Evolutionary conservation across 2,888 invertebrate genomes (phyloP).

Genomic region (Incurvaria masculella): DNA sequence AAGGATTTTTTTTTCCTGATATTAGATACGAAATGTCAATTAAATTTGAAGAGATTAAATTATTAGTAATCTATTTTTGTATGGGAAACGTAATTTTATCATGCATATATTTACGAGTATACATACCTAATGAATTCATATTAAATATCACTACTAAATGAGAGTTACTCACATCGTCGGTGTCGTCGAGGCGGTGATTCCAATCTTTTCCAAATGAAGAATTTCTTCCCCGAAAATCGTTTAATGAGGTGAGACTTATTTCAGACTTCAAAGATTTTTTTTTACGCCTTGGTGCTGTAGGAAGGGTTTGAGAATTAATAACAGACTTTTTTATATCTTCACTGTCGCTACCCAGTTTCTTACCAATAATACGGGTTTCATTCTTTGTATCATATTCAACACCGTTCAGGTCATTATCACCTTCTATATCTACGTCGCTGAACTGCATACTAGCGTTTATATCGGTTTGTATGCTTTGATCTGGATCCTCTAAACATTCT

Average conservation of each 20-base stretch:
- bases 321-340: constrained; percentile 18
- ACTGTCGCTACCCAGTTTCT: constrained; percentile 30
- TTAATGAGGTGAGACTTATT: constrained; percentile 35
- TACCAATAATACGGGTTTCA: constrained; percentile 27
- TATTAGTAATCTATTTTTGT: too few relatives aligned
- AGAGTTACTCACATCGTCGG: constrained; percentile 39
- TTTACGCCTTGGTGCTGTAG: constrained; percentile 46
- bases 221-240: constrained; percentile 30
- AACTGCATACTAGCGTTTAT: constrained; percentile 43
- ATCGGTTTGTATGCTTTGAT: constrained; percentile 42
- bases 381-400: constrained; percentile 33
- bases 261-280: constrained; percentile 33
- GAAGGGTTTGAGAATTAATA: constrained; percentile 41
- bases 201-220: constrained; percentile 25
- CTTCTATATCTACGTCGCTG: constrained; percentile 40
- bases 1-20: too few relatives aligned
- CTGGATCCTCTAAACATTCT: constrained; percentile 40
- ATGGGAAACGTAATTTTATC: too few relatives aligned
- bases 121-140: neutral
- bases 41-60: too few relatives aligned
- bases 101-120: neutral
- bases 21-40: too few relatives aligned
- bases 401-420: constrained; percentile 19
- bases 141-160: neutral
- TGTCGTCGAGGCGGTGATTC: constrained; percentile 29